Percentiles rank a stretch among this genome's conserved stretches.
These are phyloP conservation scores for Triplophysa siluroides DNA, from an alignment of 2,113 vertebrate species.

Conservation along the genomic window DNA sequence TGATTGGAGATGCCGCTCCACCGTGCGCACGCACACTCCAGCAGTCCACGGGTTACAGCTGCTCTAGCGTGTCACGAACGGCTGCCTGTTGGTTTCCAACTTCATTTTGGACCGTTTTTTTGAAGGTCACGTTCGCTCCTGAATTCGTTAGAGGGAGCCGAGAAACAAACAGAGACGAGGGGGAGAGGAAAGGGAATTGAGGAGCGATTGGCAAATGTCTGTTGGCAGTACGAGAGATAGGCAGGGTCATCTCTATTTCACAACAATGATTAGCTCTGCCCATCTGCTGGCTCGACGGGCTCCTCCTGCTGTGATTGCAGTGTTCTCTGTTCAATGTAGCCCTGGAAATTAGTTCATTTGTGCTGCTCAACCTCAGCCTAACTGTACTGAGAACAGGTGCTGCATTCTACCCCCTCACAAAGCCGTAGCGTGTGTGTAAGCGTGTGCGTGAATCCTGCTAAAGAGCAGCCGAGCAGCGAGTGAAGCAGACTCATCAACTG, in stretches of 20 bases:
- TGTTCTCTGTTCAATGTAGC: constrained; percentile 70
- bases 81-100: constrained; percentile 65
- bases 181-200: constrained; percentile 48
- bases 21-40: constrained; percentile 59
- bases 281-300: constrained; percentile 72
- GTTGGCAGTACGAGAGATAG: constrained; percentile 67
- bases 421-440: constrained; percentile 26
- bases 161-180: constrained; percentile 56
- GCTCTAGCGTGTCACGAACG: constrained; percentile 63
- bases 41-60: constrained; percentile 71
- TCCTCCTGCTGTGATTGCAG: constrained; percentile 75
- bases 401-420: constrained; percentile 52
- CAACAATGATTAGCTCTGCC: constrained; percentile 79
- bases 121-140: constrained; percentile 56
- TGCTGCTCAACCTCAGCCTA: constrained; percentile 66
- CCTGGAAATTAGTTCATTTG: constrained; percentile 78
- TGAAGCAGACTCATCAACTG: constrained; percentile 54
- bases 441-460: constrained; percentile 20
- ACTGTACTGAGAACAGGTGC: constrained; percentile 70
- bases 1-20: constrained; percentile 15
- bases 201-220: constrained; percentile 63
- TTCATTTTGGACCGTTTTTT: constrained; percentile 70
- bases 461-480: constrained; percentile 42
- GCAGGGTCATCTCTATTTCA: constrained; percentile 81
- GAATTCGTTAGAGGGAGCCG: constrained; percentile 62